Evolutionary conservation across 2,888 invertebrate genomes (phyloP).

Genomic region (Thecophora atra): DNA sequence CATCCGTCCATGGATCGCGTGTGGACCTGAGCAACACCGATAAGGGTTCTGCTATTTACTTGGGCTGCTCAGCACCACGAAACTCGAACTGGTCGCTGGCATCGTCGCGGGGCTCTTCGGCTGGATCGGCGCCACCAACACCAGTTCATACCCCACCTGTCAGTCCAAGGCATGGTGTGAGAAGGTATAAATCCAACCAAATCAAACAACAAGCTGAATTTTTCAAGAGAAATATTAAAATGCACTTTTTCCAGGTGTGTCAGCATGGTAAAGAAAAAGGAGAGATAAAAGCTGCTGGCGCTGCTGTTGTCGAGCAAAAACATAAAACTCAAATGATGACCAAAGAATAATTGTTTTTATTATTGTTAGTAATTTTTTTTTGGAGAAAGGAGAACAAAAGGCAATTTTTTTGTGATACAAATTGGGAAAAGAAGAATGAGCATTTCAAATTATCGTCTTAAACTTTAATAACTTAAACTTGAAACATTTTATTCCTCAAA

Average conservation of each 20-base stretch:
- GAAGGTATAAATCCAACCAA: conserved; percentile 52
- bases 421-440: conserved; percentile 32
- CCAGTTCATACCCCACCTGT: conserved; percentile 80
- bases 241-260: conserved; percentile 48
- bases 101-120: conserved; percentile 69
- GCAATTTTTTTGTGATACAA: not conserved
- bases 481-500: not conserved
- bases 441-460: conserved; percentile 16
- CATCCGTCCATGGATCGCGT: conserved; percentile 78
- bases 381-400: not conserved
- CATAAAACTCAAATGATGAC: not conserved
- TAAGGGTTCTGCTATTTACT: conserved; percentile 71
- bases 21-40: conserved; percentile 73
- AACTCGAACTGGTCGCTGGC: conserved; percentile 57
- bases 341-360: too few species aligned
- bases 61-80: conserved; percentile 67
- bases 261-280: conserved; percentile 57
- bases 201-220: not conserved
- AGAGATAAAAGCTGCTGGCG: conserved; percentile 53
- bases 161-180: conserved; percentile 77
- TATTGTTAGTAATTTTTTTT: too few species aligned
- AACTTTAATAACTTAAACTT: not conserved
- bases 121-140: conserved; percentile 78
- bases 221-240: not conserved
- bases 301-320: not conserved